These are phyloP conservation scores for Scolopax mira DNA, from an alignment of 2,113 vertebrate genomes.

Conservation along the genomic window DNA sequence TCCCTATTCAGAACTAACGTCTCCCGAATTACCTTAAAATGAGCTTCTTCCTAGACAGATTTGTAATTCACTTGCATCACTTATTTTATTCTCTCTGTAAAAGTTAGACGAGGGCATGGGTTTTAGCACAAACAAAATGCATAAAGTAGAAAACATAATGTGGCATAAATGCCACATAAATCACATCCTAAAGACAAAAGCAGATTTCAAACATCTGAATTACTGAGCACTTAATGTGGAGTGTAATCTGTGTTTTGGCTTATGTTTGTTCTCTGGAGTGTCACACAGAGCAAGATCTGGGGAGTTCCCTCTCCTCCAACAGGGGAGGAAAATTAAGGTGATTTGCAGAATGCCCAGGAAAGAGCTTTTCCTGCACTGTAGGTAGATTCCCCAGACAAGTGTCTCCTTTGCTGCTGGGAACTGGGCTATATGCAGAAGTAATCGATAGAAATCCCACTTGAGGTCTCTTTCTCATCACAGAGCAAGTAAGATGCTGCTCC, in stretches of 20 bases:
- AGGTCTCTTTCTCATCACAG: not conserved
- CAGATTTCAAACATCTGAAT: constrained; percentile 53
- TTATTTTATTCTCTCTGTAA: not conserved
- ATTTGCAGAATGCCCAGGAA: not conserved
- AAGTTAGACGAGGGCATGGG: not conserved
- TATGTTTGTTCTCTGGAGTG: not conserved
- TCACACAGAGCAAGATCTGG: not conserved
- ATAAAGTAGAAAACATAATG: constrained; percentile 27
- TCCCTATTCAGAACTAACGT: not conserved
- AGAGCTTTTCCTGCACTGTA: not conserved
- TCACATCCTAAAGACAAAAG: constrained; percentile 56
- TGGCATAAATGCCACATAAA: constrained; percentile 32
- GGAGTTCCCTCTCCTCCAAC: not conserved
- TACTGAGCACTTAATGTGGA: constrained; percentile 37
- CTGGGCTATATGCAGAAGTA: not conserved
- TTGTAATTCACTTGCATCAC: not conserved
- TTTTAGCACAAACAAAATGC: constrained; percentile 34
- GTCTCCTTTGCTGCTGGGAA: not conserved
- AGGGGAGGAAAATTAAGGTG: not conserved
- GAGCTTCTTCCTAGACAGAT: not conserved
- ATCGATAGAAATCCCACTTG: not conserved
- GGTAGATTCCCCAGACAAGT: not conserved
- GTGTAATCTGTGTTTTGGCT: constrained; percentile 25
- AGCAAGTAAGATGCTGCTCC: not conserved
- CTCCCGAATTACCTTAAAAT: not conserved